Percentiles rank a stretch among this genome's conserved stretches.
Conservation (phyloP, 2,888 invertebrate species). For the Sinodicranocentrus sp. region DNA sequence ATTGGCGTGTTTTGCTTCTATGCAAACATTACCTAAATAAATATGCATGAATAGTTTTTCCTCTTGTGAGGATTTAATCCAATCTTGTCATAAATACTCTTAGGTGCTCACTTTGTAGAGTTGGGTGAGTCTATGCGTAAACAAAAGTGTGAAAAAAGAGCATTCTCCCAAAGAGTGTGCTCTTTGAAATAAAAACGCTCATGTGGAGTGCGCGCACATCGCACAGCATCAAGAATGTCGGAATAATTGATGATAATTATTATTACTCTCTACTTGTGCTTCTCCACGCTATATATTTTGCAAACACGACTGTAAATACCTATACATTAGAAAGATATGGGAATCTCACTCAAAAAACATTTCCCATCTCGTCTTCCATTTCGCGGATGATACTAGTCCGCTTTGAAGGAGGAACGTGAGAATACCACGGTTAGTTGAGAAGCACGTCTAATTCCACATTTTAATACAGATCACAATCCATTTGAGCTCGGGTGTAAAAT, state of each 20-base stretch:
- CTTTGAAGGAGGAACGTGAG: not conserved
- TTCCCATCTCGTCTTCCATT: no score
- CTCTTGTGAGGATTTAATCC: no score
- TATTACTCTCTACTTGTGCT: slow-evolving; percentile 12
- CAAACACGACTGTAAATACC: not conserved
- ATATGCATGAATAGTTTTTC: slow-evolving; percentile 7
- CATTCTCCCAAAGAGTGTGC: not conserved
- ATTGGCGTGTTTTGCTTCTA: not conserved
- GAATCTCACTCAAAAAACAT: not conserved
- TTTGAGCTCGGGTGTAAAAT: not conserved
- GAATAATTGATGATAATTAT: slow-evolving; percentile 35
- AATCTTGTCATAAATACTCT: not conserved
- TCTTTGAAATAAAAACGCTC: not conserved
- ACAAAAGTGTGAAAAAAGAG: slow-evolving; percentile 3
- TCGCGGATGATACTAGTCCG: no score
- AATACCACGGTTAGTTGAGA: not conserved
- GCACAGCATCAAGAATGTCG: not conserved
- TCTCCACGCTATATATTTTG: not conserved
- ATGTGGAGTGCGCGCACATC: no score
- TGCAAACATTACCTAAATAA: slow-evolving; percentile 1
- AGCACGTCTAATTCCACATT: slow-evolving; percentile 18
- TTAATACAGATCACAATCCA: slow-evolving; percentile 23
- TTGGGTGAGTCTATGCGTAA: not conserved
- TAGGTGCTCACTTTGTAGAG: no score
- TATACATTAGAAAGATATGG: not conserved